Conservation (phyloP, 2,113 vertebrate species). For the Chinchilla lanigera region DNA sequence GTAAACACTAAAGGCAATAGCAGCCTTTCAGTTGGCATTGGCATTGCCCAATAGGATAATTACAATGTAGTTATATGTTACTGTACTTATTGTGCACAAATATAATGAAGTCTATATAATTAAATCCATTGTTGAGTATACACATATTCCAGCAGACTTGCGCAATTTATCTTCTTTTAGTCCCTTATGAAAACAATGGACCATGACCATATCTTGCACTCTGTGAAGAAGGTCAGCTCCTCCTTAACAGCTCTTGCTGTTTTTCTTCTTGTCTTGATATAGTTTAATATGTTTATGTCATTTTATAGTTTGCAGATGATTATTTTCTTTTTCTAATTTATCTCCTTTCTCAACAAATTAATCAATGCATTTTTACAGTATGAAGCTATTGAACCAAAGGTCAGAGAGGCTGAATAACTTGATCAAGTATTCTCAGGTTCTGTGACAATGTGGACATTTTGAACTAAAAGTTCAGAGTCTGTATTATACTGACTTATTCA, state of each 20-base stretch:
- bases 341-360: background rate
- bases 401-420: background rate
- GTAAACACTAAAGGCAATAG: background rate
- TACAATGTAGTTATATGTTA: background rate
- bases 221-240: background rate
- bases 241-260: background rate
- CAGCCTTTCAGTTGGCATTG: background rate
- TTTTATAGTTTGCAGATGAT: background rate
- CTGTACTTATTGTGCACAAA: background rate
- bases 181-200: background rate
- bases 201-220: fast-evolving
- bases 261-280: background rate
- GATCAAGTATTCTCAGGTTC: background rate
- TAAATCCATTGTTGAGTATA: background rate
- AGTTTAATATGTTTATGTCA: background rate
- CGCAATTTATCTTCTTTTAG: background rate
- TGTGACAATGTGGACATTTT: background rate
- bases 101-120: constrained; percentile 1
- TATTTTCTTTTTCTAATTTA: background rate
- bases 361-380: background rate
- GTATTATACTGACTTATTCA: background rate
- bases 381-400: background rate
- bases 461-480: background rate
- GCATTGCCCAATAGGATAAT: background rate
- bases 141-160: background rate